These are phyloP conservation scores for Dicerorhinus sumatrensis DNA, from an alignment of 2,113 vertebrate species.

Conservation along the genomic window DNA sequence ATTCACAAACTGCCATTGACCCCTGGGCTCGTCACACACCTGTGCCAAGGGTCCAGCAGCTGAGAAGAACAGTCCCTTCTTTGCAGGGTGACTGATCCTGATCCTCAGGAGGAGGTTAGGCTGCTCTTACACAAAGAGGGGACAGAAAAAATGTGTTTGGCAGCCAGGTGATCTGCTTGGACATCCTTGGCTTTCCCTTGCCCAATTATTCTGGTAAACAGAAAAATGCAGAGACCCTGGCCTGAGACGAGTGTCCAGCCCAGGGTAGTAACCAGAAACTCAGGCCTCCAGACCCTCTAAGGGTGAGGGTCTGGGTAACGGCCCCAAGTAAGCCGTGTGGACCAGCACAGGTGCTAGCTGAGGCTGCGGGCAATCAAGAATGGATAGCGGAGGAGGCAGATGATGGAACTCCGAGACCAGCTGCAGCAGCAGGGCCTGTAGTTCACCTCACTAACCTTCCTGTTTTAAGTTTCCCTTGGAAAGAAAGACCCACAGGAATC, in stretches of 20 bases:
- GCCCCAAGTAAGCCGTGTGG: neutral
- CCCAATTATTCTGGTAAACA: neutral
- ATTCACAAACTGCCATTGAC: neutral
- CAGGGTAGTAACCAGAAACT: neutral
- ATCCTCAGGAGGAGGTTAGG: no score
- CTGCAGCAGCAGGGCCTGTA: rapidly evolving
- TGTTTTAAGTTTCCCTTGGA: neutral
- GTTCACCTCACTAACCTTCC: neutral
- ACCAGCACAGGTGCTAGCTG: neutral
- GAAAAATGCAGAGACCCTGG: neutral
- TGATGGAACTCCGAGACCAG: neutral
- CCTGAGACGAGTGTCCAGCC: neutral
- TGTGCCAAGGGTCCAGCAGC: no score
- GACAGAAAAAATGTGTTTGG: no score
- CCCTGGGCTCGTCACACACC: neutral
- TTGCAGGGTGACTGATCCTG: neutral
- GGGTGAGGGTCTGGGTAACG: no score
- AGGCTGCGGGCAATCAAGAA: neutral
- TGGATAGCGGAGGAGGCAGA: no score
- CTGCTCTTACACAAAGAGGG: neutral
- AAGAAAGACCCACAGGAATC: neutral
- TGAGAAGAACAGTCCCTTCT: neutral
- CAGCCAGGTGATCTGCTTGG: neutral
- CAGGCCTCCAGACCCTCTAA: no score
- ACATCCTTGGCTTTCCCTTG: no score